These are phyloP conservation scores for Drosophila sproati DNA, from an alignment of 1,140 invertebrate species.

Conservation along the genomic window DNA sequence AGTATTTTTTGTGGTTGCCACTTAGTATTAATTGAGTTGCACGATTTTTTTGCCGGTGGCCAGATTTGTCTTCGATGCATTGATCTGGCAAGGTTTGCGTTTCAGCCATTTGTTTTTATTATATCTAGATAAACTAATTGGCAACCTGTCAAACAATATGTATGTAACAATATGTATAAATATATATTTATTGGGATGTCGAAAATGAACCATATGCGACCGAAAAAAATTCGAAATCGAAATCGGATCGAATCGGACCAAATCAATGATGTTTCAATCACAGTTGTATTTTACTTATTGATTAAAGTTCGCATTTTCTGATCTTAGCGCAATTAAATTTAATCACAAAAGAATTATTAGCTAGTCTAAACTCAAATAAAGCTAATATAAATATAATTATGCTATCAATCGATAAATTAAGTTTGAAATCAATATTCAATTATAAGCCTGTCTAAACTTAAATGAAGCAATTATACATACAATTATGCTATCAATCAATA, in stretches of 20 bases:
- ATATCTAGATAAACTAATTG: not conserved
- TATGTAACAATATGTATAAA: too few relatives aligned
- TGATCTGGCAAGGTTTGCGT: not conserved
- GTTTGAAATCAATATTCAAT: not conserved
- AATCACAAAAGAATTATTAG: not conserved
- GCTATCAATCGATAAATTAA: slow-evolving; percentile 39
- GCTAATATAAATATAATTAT: slow-evolving; percentile 58
- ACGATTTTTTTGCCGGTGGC: not conserved
- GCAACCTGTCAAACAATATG: not conserved
- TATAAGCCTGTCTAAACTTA: slow-evolving; percentile 9
- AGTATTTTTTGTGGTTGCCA: not conserved
- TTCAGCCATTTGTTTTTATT: not conserved
- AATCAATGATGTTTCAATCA: slow-evolving; percentile 4
- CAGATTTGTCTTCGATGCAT: not conserved
- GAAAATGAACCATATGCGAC: too few relatives aligned
- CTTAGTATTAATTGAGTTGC: not conserved
- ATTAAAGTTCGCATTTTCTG: too few relatives aligned
- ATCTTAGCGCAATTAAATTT: too few relatives aligned
- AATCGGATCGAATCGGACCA: too few relatives aligned
- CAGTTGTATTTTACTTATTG: not conserved
- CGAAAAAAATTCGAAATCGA: too few relatives aligned
- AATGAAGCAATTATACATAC: slow-evolving; percentile 50
- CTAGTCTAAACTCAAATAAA: slow-evolving; percentile 20
- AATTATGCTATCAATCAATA: slow-evolving; percentile 56
- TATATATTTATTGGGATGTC: too few relatives aligned